A percentile compares a stretch with the other conserved stretches of the same genome.
Evolutionary conservation across 2,113 vertebrate species (phyloP).

Genomic region (Tautogolabrus adspersus): DNA sequence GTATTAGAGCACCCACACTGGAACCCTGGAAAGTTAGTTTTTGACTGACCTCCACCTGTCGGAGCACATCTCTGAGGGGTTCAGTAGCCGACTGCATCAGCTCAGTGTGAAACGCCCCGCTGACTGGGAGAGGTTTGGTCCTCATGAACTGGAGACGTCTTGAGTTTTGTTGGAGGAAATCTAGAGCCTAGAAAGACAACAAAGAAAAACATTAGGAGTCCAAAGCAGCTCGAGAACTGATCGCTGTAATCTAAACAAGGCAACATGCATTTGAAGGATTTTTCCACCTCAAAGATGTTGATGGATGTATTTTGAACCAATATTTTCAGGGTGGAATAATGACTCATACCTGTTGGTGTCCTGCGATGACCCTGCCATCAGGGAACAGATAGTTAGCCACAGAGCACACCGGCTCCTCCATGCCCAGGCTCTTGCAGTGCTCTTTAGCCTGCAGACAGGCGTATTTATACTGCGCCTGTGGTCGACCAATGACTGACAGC

Average conservation of each 20-base stretch:
- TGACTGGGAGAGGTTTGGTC: conserved; percentile 87
- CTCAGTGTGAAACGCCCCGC: conserved; percentile 93
- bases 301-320: background rate
- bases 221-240: background rate
- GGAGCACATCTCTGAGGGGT: conserved; percentile 85
- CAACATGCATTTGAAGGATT: background rate
- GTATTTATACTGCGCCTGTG: conserved; percentile 83
- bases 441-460: conserved; percentile 90
- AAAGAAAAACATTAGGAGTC: background rate
- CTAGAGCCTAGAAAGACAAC: conserved; percentile 85
- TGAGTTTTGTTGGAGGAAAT: conserved; percentile 91
- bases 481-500: conserved; percentile 89
- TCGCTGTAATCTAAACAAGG: background rate
- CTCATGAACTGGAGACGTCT: conserved; percentile 83
- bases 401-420: conserved; percentile 88
- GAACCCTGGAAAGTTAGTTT: background rate
- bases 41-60: conserved; percentile 75
- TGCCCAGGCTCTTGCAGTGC: conserved; percentile 87
- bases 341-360: conserved; percentile 88
- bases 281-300: background rate
- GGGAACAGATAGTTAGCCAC: conserved; percentile 95
- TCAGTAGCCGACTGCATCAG: conserved; percentile 89
- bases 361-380: conserved; percentile 93
- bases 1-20: too few species aligned
- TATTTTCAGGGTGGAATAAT: too few species aligned